Percentiles rank a stretch among this genome's conserved stretches.
These are phyloP conservation scores for Styela clava DNA, from an alignment of 23 tunicate genomes.

Conservation along the genomic window DNA sequence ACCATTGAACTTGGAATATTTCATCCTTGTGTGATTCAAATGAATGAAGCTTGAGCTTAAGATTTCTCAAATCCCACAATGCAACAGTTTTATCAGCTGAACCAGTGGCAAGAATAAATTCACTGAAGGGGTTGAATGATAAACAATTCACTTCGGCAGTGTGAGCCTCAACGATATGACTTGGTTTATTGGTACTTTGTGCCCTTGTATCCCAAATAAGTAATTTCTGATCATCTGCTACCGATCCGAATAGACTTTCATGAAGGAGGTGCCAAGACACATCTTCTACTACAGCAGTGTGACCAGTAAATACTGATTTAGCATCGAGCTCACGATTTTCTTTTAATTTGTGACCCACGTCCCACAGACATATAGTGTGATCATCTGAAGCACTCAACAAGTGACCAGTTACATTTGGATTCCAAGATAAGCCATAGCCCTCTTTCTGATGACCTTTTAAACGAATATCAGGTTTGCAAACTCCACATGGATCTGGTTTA, in stretches of 20 bases:
- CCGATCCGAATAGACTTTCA: conserved; percentile 87
- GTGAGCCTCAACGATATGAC: conserved; percentile 77
- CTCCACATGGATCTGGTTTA: conserved; percentile 69
- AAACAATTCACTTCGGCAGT: conserved; percentile 88
- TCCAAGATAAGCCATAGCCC: conserved; percentile 97
- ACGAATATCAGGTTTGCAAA: conserved; percentile 74
- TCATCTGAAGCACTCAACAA: conserved; percentile 86
- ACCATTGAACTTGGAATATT: conserved; percentile 98
- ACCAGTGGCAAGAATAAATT: conserved; percentile 88
- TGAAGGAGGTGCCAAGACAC: conserved; percentile 90
- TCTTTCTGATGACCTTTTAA: conserved; percentile 89
- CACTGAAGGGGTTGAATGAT: conserved; percentile 81
- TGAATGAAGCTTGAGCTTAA: conserved; percentile 70
- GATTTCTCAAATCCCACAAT: conserved; percentile 88
- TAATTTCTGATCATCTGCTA: conserved; percentile 88
- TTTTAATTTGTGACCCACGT: conserved; percentile 57
- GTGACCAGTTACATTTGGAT: conserved; percentile 67
- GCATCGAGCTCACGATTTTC: conserved; percentile 70
- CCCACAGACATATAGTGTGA: conserved; percentile 93
- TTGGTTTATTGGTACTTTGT: conserved; percentile 40
- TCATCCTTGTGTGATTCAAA: conserved; percentile 94
- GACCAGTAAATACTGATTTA: conserved; percentile 60
- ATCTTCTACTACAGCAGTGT: conserved; percentile 92
- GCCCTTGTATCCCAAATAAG: conserved; percentile 91
- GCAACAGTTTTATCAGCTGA: conserved; percentile 96